These are phyloP conservation scores for Zeugodacus cucurbitae DNA, from an alignment of 1,140 invertebrate genomes.

Conservation along the genomic window DNA sequence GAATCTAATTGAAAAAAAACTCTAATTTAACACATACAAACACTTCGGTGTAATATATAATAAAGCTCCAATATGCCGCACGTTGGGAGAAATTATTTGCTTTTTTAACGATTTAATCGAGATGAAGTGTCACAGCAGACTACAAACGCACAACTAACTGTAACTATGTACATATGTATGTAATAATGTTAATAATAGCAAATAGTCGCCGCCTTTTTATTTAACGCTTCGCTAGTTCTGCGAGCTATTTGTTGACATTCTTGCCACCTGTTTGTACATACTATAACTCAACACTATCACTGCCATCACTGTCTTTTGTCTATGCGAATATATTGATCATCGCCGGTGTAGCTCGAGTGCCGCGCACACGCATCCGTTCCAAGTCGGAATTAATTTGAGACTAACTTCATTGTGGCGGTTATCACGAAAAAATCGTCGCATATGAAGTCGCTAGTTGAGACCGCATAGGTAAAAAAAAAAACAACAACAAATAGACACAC, in stretches of 20 bases:
- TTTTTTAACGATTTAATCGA: background rate
- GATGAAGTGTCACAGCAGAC: background rate
- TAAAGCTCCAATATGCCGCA: background rate
- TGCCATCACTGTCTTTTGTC: too few species aligned
- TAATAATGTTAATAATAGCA: background rate
- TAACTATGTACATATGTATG: background rate
- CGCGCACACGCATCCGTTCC: constrained; percentile 27
- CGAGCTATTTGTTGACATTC: background rate
- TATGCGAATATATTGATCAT: background rate
- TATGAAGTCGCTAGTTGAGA: background rate
- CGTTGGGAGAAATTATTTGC: too few species aligned
- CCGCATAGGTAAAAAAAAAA: background rate
- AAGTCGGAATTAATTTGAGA: constrained; percentile 13
- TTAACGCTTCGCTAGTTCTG: constrained; percentile 29
- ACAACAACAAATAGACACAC: background rate
- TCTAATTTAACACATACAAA: background rate
- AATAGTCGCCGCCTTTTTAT: background rate
- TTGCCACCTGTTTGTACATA: background rate
- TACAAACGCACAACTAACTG: too few species aligned
- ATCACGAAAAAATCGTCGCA: constrained; percentile 24
- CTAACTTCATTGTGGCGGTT: constrained; percentile 21
- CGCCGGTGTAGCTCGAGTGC: background rate
- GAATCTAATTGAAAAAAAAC: background rate
- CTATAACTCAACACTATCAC: background rate
- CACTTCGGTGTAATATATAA: background rate